A percentile compares a stretch with the other conserved stretches of the same genome.
Conservation (phyloP, 2,888 invertebrate genomes). For the Mechanitis mazaeus region DNA sequence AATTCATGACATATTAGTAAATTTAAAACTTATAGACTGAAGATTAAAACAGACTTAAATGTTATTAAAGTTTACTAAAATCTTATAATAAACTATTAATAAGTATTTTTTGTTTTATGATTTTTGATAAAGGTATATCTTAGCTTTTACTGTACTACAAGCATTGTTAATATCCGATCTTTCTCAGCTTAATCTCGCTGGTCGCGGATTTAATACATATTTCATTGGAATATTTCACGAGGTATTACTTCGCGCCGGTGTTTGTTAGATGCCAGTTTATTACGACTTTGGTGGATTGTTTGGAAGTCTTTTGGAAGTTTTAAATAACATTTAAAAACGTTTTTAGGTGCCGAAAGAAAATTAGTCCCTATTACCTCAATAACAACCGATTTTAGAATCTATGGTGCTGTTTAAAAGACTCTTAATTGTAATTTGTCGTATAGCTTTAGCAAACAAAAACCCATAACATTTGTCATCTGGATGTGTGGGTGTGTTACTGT, state of each 20-base stretch:
- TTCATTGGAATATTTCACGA: constrained; percentile 70
- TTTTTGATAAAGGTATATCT: constrained; percentile 11
- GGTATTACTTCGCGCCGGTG: constrained; percentile 53
- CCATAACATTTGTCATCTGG: constrained; percentile 31
- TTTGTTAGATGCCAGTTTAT: constrained; percentile 66
- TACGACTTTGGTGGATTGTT: constrained; percentile 33
- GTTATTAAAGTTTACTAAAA: too few relatives aligned
- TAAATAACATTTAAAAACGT: constrained; percentile 1
- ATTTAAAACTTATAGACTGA: too few relatives aligned
- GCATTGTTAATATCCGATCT: constrained; percentile 58
- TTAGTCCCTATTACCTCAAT: too few relatives aligned
- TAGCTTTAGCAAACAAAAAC: constrained; percentile 28
- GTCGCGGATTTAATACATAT: constrained; percentile 71
- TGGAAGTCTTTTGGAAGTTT: constrained; percentile 8
- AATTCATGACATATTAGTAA: too few relatives aligned
- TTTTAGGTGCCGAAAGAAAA: not conserved
- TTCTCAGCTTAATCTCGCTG: constrained; percentile 57
- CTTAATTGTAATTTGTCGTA: too few relatives aligned
- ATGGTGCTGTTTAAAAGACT: too few relatives aligned
- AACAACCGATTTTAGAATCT: too few relatives aligned
- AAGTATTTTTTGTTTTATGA: too few relatives aligned
- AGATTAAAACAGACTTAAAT: too few relatives aligned
- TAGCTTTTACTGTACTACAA: constrained; percentile 33
- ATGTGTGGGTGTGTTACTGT: constrained; percentile 21
- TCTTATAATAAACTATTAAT: too few relatives aligned